Evolutionary conservation across 2,113 vertebrate species (phyloP).

Genomic region (Dipodomys stephensi): DNA sequence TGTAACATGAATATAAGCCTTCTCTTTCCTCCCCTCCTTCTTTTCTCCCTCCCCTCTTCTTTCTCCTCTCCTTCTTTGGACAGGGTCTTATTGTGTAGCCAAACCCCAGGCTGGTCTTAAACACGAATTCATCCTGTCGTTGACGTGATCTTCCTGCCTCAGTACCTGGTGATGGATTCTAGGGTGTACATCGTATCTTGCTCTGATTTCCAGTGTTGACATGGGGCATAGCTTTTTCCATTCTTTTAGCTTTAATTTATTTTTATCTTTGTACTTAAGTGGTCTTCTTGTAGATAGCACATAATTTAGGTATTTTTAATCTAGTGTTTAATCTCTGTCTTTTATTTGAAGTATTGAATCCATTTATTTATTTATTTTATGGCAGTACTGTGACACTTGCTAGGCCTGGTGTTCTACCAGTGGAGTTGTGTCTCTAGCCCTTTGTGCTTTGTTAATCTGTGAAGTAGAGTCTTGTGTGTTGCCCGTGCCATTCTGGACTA

Average conservation of each 20-base stretch:
- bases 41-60: no score
- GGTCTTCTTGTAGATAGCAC: background rate
- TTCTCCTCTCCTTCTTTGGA: background rate
- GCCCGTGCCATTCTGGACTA: no score
- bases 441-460: no score
- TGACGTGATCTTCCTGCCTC: background rate
- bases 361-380: background rate
- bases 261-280: slow-evolving; percentile 25
- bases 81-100: background rate
- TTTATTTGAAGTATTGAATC: slow-evolving; percentile 52
- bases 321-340: background rate
- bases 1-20: background rate
- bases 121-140: background rate
- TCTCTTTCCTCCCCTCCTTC: no score
- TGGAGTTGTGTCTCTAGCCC: no score
- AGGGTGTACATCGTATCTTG: no score
- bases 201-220: background rate
- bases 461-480: no score
- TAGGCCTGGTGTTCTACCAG: no score
- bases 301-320: slow-evolving; percentile 26
- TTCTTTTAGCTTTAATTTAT: background rate
- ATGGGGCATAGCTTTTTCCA: background rate
- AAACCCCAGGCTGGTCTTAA: background rate
- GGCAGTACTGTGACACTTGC: no score
- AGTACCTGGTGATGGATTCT: background rate